A percentile compares a stretch with the other conserved stretches of the same genome.
phyloP scores from a whole-genome alignment of 2,797 vertebrate genomes.

The Muscicapa striata region DNA sequence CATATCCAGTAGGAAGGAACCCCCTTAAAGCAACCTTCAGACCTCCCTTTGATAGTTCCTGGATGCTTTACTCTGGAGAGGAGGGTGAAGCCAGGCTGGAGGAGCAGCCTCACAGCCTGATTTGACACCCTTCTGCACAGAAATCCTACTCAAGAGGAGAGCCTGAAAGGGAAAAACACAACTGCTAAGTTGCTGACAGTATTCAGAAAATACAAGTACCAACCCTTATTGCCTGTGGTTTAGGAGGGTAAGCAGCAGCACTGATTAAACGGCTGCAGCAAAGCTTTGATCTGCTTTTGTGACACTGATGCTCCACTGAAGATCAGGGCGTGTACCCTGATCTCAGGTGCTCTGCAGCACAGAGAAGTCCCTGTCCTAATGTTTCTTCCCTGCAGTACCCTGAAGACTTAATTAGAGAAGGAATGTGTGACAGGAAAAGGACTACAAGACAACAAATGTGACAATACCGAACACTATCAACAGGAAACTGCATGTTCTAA shows the following conservation, averaged over 20 bases:
- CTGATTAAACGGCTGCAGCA: not conserved
- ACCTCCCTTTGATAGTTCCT: not conserved
- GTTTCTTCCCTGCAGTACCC: not conserved
- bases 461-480: not conserved
- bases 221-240: not conserved
- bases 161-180: not conserved
- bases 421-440: not conserved
- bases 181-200: not conserved
- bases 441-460: not conserved
- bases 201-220: not conserved
- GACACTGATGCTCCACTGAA: not conserved
- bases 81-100: not conserved
- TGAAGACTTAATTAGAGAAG: not conserved
- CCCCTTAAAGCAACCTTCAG: not conserved
- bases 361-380: not conserved
- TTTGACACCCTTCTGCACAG: not conserved
- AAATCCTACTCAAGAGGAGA: not conserved
- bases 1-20: not conserved
- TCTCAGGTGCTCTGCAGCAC: not conserved
- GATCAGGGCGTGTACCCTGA: not conserved
- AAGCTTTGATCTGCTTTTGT: slow-evolving; percentile 19
- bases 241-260: not conserved
- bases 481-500: slow-evolving; percentile 24
- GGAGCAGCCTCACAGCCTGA: not conserved
- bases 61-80: not conserved